Percentiles rank a stretch among this genome's conserved stretches.
These are phyloP conservation scores for Drosophila kanapiae DNA, from an alignment of 1,140 invertebrate genomes.

Conservation along the genomic window DNA sequence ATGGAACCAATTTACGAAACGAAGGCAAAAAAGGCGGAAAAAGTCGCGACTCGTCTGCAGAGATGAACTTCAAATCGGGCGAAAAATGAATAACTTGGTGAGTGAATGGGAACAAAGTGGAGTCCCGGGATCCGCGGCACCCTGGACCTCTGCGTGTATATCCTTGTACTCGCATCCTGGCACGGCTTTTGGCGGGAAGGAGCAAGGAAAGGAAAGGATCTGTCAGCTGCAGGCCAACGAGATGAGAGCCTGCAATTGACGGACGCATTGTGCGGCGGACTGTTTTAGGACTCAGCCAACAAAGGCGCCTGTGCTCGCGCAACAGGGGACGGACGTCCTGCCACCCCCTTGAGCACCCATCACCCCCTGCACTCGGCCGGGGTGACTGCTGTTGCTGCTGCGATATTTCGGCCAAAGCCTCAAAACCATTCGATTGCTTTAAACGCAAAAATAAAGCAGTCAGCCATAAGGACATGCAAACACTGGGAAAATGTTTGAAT, in stretches of 20 bases:
- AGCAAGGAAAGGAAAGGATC: constrained; percentile 48
- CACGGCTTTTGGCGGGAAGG: constrained; percentile 21
- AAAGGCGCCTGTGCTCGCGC: constrained; percentile 62
- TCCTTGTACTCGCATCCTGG: constrained; percentile 18
- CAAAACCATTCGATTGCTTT: constrained; percentile 48
- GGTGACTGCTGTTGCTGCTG: constrained; percentile 27
- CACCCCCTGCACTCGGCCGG: not conserved
- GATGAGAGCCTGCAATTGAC: constrained; percentile 72
- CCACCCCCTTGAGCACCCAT: not conserved
- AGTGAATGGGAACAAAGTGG: constrained; percentile 51
- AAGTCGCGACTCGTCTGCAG: constrained; percentile 30
- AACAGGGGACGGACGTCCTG: constrained; percentile 59
- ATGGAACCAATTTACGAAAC: constrained; percentile 70
- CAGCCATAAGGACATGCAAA: constrained; percentile 44
- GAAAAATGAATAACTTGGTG: constrained; percentile 69
- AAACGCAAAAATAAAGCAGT: constrained; percentile 70
- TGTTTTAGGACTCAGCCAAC: constrained; percentile 76
- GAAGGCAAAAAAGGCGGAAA: constrained; percentile 34
- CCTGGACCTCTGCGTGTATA: constrained; percentile 19
- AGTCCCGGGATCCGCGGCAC: constrained; percentile 16
- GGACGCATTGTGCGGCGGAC: constrained; percentile 72
- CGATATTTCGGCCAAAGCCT: constrained; percentile 56
- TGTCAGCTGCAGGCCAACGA: constrained; percentile 63
- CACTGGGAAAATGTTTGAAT: not conserved
- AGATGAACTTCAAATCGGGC: constrained; percentile 74